phyloP scores from a whole-genome alignment of 2,113 vertebrate genomes.

The Pterocles orientalis region DNA sequence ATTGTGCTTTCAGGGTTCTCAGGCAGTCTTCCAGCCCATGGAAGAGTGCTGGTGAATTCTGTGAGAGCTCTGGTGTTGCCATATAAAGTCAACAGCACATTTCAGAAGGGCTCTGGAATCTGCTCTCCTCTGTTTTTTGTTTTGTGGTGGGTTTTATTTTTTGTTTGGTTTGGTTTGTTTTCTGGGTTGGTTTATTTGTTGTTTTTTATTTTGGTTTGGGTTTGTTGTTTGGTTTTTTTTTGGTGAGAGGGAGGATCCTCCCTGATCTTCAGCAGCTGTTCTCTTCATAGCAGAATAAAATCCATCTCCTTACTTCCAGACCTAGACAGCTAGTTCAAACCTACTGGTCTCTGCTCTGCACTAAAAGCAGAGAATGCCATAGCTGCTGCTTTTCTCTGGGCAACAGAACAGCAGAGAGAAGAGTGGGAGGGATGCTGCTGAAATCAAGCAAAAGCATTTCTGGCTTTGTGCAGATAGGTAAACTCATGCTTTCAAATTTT shows the following conservation, averaged over 20 bases:
- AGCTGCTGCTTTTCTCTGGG: background rate
- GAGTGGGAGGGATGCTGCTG: background rate
- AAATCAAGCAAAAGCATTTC: background rate
- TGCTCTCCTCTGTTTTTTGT: background rate
- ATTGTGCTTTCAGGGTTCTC: background rate
- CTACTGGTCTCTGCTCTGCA: background rate
- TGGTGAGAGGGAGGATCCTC: background rate
- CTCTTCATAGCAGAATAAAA: background rate
- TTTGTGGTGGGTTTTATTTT: background rate
- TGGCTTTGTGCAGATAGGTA: background rate
- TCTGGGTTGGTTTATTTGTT: no score
- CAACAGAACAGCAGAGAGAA: background rate
- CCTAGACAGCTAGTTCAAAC: background rate
- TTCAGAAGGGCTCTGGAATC: background rate
- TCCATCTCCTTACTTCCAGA: background rate
- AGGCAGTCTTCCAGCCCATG: fast-evolving
- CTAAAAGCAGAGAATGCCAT: background rate
- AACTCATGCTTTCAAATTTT: background rate
- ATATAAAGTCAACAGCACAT: background rate
- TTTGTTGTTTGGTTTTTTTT: background rate
- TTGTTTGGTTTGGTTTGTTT: background rate
- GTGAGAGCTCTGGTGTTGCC: background rate
- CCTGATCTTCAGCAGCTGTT: fast-evolving
- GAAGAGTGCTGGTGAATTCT: background rate
- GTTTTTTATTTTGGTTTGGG: background rate